Evolutionary conservation across 1,140 invertebrate genomes (phyloP), one percentile per base, ranked within the genome.

Genomic region (Euglossa dilemma): DNA sequence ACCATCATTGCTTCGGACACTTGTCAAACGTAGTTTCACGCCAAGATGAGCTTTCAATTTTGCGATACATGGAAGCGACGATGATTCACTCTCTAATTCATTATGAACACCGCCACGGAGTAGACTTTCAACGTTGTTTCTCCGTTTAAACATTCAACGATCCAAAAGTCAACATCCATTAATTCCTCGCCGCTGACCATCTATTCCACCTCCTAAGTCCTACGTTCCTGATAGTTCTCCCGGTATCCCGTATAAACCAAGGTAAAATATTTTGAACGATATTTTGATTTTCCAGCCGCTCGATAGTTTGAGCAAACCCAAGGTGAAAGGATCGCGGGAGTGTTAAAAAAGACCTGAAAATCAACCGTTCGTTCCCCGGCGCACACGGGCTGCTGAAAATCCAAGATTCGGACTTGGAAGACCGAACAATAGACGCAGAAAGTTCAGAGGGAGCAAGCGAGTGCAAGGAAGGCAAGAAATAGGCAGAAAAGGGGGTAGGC

Each of bases 1-100:
- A 54, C 25, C 25, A 23, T 50, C 66, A 61, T 70, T 61, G 56
- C 20, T 50, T 43, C 20, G 11, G 45, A 79, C 67, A 23, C 71
- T 79, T 71, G 77, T 70, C 54, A 28, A 70, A 57, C 43, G 6
- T 47, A 67, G 66, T 79, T 70, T 28, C 52, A 20, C 18, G 28
- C 6, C 14, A 23, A 5, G n/a, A 20, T 12, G 6, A 54, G 20
- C 18, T 7, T 59, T 18, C 11, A 61, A 6, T 61, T 61, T 61
- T 50, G 18, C 12, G 6, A 11, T 11, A 20, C 12, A 0, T 67
- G 36, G 8, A n/a, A n/a, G n/a, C n/a, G n/a, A n/a, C n/a, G n/a
- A n/a, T n/a, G n/a, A n/a, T n/a, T n/a, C n/a, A n/a, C n/a, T n/a
- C n/a, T n/a, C n/a, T n/a, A n/a, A n/a, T n/a, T n/a, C n/a, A n/a